Conservation (phyloP, 2,888 invertebrate species). For the Caenorhabditis wallacei region DNA sequence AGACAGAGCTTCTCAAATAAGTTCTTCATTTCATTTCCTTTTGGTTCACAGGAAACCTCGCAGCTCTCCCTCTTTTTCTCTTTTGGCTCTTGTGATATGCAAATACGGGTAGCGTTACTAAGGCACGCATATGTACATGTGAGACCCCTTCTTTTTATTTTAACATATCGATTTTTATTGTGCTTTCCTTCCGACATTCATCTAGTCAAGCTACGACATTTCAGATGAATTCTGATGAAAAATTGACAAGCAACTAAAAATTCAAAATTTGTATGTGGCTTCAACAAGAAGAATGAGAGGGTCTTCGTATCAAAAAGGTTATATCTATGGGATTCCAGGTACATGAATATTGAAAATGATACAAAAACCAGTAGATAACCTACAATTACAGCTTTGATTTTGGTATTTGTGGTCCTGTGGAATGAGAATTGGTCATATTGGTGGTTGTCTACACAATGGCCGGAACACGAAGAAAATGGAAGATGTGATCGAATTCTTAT, state of each 20-base stretch:
- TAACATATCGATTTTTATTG: constrained; percentile 7
- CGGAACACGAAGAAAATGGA: constrained; percentile 40
- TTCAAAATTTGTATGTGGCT: neutral
- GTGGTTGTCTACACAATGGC: constrained; percentile 48
- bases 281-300: constrained; percentile 19
- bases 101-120: constrained; percentile 39
- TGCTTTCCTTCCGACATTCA: neutral
- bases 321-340: constrained; percentile 62
- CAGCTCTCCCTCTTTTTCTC: neutral
- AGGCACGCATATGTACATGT: neutral
- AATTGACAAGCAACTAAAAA: neutral
- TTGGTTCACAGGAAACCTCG: neutral
- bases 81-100: constrained; percentile 6
- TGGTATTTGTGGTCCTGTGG: constrained; percentile 57
- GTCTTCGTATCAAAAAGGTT: constrained; percentile 20
- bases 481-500: constrained; percentile 80
- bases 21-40: no score
- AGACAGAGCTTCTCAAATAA: no score
- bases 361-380: no score
- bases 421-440: constrained; percentile 66
- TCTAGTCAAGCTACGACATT: neutral
- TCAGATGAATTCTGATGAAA: constrained; percentile 28
- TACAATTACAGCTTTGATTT: constrained; percentile 22
- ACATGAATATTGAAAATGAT: neutral
- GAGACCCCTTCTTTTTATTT: neutral